phyloP scores from a whole-genome alignment of 2,888 invertebrate genomes.

The Crossocerus cetratus region DNA sequence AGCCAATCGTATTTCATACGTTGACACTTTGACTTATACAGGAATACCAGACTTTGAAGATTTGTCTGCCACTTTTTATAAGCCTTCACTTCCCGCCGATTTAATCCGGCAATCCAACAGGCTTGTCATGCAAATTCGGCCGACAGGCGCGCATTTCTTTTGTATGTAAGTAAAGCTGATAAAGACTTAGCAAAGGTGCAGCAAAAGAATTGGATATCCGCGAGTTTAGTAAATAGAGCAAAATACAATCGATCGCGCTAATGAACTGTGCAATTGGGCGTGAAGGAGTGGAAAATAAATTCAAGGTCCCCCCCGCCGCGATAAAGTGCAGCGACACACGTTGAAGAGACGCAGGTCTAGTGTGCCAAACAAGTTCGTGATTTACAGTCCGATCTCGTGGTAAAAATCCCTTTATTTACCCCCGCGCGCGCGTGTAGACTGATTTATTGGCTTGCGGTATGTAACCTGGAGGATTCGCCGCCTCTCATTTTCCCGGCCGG shows the following conservation, averaged over 20 bases:
- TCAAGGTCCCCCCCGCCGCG: constrained; percentile 2
- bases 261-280: background rate
- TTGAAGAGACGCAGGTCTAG: constrained; percentile 4
- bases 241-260: background rate
- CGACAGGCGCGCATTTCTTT: too few relatives aligned
- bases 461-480: constrained; percentile 9
- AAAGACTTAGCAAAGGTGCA: too few relatives aligned
- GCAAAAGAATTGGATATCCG: too few relatives aligned
- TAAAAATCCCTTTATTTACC: constrained; percentile 20
- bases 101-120: too few relatives aligned
- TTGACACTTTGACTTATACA: too few relatives aligned
- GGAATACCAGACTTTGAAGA: too few relatives aligned
- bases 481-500: constrained; percentile 1
- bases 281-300: constrained; percentile 9
- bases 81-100: too few relatives aligned
- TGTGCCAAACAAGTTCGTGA: constrained; percentile 28
- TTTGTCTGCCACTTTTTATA: too few relatives aligned
- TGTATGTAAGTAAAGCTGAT: too few relatives aligned
- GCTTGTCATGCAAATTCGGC: too few relatives aligned
- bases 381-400: constrained; percentile 35
- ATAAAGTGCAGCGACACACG: constrained; percentile 4
- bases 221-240: too few relatives aligned
- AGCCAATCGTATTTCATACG: too few relatives aligned
- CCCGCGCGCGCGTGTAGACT: constrained; percentile 12
- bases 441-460: constrained; percentile 34